Evolutionary conservation across 2,113 vertebrate species (phyloP).

Genomic region (Electrona antarctica): DNA sequence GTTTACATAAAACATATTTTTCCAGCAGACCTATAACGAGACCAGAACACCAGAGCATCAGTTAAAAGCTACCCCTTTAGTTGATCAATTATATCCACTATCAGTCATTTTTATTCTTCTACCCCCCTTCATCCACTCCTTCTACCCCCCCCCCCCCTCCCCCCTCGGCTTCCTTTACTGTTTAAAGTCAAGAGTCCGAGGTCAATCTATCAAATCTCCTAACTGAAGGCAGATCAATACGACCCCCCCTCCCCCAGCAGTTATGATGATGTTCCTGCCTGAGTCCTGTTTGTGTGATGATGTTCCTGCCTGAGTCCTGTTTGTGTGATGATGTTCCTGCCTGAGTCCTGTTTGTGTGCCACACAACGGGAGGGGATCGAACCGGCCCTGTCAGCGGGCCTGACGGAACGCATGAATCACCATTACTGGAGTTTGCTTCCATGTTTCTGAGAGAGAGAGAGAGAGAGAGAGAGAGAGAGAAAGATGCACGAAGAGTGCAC

Average conservation of each 20-base stretch:
- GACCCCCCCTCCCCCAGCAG: conserved; percentile 77
- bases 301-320: too few species aligned
- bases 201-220: conserved; percentile 81
- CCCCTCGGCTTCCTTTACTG: conserved; percentile 42
- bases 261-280: conserved; percentile 86
- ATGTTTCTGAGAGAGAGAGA: conserved; percentile 38
- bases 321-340: conserved; percentile 84
- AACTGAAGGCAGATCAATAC: conserved; percentile 79
- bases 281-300: too few species aligned
- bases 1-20: too few species aligned
- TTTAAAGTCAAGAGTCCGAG: conserved; percentile 64
- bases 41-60: neutral
- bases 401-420: conserved; percentile 85
- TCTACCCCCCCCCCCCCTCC: neutral
- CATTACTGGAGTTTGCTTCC: conserved; percentile 73
- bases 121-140: neutral
- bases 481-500: neutral
- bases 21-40: too few species aligned
- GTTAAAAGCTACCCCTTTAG: neutral
- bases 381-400: conserved; percentile 78
- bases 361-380: conserved; percentile 78
- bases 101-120: conserved; percentile 3
- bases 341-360: conserved; percentile 38
- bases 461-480: too few species aligned
- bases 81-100: neutral